Evolutionary conservation across 2,888 invertebrate genomes (phyloP).

Genomic region (Alloplasta piceator): DNA sequence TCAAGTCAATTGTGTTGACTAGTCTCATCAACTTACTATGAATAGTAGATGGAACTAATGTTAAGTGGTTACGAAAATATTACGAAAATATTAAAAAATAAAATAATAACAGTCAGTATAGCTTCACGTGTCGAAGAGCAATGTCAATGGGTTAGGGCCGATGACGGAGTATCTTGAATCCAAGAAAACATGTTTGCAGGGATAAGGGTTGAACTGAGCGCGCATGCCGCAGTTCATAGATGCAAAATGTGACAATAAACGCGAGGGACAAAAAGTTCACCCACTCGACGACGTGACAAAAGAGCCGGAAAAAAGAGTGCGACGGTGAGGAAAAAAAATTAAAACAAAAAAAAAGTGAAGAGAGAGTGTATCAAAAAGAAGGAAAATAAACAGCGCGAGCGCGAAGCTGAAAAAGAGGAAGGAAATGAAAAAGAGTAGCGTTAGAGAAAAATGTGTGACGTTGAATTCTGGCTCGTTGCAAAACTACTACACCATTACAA

Average conservation of each 20-base stretch:
- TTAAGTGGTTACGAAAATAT: too few relatives aligned
- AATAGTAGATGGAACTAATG: too few relatives aligned
- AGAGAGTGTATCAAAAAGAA: background rate
- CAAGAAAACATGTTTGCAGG: constrained; percentile 3
- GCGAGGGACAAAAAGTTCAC: constrained; percentile 20
- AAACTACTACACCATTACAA: too few relatives aligned
- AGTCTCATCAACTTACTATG: too few relatives aligned
- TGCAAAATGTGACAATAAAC: background rate
- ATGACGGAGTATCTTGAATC: background rate
- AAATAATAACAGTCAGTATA: too few relatives aligned
- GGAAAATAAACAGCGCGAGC: background rate
- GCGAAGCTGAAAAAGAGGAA: background rate
- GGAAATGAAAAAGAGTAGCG: too few relatives aligned
- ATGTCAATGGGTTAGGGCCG: background rate
- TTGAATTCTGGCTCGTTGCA: too few relatives aligned
- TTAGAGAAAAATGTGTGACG: too few relatives aligned
- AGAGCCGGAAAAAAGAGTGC: constrained; percentile 12
- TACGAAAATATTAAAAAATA: too few relatives aligned
- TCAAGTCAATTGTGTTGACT: too few relatives aligned
- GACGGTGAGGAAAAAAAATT: constrained; percentile 6
- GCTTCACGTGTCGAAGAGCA: too few relatives aligned
- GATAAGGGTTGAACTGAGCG: constrained; percentile 3
- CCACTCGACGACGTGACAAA: constrained; percentile 15
- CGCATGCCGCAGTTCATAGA: background rate
- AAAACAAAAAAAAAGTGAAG: background rate